Conservation (phyloP, 1,140 invertebrate species). For the Argopecten irradians region DNA sequence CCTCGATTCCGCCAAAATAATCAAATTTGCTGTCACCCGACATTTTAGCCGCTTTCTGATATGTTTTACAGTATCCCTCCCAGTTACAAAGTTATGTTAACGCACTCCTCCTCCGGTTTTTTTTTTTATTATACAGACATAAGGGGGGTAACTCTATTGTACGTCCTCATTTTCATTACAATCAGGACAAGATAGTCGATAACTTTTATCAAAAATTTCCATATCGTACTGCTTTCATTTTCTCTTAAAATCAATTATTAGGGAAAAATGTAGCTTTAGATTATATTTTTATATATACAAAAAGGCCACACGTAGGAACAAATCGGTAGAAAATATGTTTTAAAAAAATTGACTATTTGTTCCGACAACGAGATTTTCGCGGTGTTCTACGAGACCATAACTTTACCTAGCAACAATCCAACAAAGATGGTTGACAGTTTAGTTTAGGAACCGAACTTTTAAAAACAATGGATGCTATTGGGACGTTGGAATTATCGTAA, state of each 20-base stretch:
- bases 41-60: not conserved
- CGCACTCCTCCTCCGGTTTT: not conserved
- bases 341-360: not conserved
- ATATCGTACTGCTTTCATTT: too few relatives aligned
- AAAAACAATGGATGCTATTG: slow-evolving; percentile 62
- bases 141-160: not conserved
- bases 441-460: not conserved
- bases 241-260: too few relatives aligned
- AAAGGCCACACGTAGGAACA: too few relatives aligned
- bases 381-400: not conserved
- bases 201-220: not conserved
- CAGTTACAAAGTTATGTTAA: not conserved
- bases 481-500: slow-evolving; percentile 65
- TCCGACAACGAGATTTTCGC: not conserved
- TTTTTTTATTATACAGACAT: not conserved
- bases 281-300: too few relatives aligned
- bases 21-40: not conserved
- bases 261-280: too few relatives aligned
- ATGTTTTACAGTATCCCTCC: not conserved
- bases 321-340: too few relatives aligned
- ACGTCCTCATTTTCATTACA: not conserved
- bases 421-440: slow-evolving; percentile 8
- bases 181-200: not conserved
- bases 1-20: not conserved
- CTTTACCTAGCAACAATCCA: slow-evolving; percentile 21